These are phyloP conservation scores for Sparidentex hasta DNA, from an alignment of 2,797 vertebrate genomes.

Conservation along the genomic window DNA sequence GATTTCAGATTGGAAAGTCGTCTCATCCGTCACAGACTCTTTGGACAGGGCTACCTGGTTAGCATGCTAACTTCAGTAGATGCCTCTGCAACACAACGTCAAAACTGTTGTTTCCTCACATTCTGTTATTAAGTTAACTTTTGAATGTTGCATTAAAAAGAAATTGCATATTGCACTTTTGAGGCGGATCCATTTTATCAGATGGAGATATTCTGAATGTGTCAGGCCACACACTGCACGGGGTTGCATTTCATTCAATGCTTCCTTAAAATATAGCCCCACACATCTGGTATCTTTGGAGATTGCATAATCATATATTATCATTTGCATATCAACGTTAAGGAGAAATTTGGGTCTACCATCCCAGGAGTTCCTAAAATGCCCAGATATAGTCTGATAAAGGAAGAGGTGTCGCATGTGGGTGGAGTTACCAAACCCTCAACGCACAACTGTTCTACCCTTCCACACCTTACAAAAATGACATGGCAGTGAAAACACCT, in stretches of 20 bases:
- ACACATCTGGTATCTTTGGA: neutral
- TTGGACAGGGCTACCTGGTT: too few relatives aligned
- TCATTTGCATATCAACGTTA: neutral
- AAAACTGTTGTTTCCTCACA: too few relatives aligned
- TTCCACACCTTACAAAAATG: neutral
- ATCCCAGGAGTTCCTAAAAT: neutral
- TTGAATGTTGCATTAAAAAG: too few relatives aligned
- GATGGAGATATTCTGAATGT: neutral
- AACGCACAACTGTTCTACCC: neutral
- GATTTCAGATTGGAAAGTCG: neutral
- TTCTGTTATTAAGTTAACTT: too few relatives aligned
- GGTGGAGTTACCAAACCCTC: neutral
- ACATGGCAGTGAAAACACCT: slow-evolving; percentile 5
- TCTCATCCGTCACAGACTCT: neutral
- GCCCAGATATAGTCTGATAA: neutral
- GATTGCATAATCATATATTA: neutral
- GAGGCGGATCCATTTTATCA: neutral
- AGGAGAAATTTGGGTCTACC: neutral
- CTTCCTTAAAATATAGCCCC: neutral
- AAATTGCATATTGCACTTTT: too few relatives aligned
- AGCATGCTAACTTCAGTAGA: too few relatives aligned
- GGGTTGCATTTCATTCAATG: neutral
- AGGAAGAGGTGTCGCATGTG: neutral
- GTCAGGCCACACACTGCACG: neutral
- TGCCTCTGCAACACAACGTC: too few relatives aligned